Percentiles rank a stretch among this genome's conserved stretches.
phyloP scores from a whole-genome alignment of 1,140 invertebrate genomes.

The Cydia strobilella region DNA sequence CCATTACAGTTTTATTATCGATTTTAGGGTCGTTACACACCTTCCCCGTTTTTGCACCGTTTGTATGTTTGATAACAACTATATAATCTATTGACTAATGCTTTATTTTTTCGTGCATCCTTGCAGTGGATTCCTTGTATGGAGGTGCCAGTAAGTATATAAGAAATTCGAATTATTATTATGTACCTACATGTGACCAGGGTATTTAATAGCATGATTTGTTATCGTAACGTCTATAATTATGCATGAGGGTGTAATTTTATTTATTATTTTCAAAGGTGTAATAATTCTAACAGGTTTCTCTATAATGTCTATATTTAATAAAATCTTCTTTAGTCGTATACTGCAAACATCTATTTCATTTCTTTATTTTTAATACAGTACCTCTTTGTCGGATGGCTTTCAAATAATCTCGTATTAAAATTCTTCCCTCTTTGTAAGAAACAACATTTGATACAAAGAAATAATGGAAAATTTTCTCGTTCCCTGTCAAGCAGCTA shows the following conservation, averaged over 20 bases:
- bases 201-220: conserved; percentile 16
- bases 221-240: conserved; percentile 11
- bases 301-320: neutral
- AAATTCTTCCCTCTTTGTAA: conserved; percentile 38
- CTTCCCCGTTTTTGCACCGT: conserved; percentile 49
- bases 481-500: conserved; percentile 44
- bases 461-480: conserved; percentile 25
- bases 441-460: conserved; percentile 24
- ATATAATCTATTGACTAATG: conserved; percentile 56
- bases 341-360: conserved; percentile 1
- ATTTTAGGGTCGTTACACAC: conserved; percentile 38
- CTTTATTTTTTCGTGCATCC: conserved; percentile 74
- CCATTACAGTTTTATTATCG: conserved; percentile 62
- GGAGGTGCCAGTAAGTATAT: conserved; percentile 92
- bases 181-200: neutral
- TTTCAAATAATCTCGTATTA: conserved; percentile 33
- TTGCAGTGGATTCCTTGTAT: conserved; percentile 89
- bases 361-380: conserved; percentile 31
- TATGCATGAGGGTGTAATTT: conserved; percentile 10
- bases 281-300: conserved; percentile 16
- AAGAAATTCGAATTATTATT: neutral
- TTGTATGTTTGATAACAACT: conserved; percentile 43
- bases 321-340: neutral
- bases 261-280: neutral
- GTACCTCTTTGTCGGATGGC: conserved; percentile 29